Evolutionary conservation across 2,888 invertebrate genomes (phyloP).

Genomic region (Sussaba pulchella): DNA sequence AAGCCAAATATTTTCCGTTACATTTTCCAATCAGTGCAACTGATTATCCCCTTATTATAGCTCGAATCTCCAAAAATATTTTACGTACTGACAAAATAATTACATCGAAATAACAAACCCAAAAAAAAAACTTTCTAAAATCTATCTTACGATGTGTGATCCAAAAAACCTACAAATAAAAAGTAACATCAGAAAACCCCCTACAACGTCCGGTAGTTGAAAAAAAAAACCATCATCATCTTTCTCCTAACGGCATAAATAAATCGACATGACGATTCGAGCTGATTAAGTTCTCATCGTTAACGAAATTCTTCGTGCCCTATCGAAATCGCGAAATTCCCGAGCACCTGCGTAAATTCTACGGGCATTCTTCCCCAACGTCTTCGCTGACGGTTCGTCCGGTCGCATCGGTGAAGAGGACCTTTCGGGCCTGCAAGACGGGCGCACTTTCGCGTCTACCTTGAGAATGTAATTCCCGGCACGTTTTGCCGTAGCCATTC

Average conservation of each 20-base stretch:
- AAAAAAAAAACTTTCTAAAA: too few species aligned
- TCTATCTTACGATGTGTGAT: too few species aligned
- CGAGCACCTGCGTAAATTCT: slow-evolving; percentile 62
- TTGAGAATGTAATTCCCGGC: slow-evolving; percentile 76
- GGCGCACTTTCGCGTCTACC: slow-evolving; percentile 42
- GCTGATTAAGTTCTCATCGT: slow-evolving; percentile 25
- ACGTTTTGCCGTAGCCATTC: slow-evolving; percentile 79
- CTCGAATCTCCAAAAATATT: too few species aligned
- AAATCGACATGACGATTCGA: not conserved
- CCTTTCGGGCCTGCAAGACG: slow-evolving; percentile 40
- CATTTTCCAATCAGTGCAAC: too few species aligned
- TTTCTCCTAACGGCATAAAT: not conserved
- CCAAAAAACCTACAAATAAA: too few species aligned
- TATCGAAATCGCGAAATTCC: slow-evolving; percentile 38
- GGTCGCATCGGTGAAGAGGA: slow-evolving; percentile 1
- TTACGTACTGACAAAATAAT: too few species aligned
- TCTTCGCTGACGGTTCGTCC: slow-evolving; percentile 36
- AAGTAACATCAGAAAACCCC: too few species aligned
- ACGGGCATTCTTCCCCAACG: slow-evolving; percentile 45
- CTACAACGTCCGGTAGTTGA: too few species aligned
- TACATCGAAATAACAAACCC: too few species aligned
- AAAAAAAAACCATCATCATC: not conserved
- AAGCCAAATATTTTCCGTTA: too few species aligned
- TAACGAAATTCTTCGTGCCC: slow-evolving; percentile 9
- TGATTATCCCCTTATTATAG: too few species aligned